phyloP scores from a whole-genome alignment of 2,113 vertebrate genomes.

The Pavo muticus region DNA sequence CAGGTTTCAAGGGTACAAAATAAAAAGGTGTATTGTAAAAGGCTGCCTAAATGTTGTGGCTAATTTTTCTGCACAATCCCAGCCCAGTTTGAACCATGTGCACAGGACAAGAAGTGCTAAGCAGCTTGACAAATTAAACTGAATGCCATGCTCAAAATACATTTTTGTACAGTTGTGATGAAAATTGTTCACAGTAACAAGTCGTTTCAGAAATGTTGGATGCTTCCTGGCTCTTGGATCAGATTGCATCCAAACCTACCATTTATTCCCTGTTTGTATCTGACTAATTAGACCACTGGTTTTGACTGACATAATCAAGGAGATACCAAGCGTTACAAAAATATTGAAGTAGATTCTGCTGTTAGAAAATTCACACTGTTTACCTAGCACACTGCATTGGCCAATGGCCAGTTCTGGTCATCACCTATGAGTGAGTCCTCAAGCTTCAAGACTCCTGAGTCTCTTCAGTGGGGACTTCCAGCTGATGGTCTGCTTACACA shows the following conservation, averaged over 20 bases:
- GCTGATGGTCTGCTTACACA: conserved; percentile 52
- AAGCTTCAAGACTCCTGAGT: background rate
- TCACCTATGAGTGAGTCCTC: background rate
- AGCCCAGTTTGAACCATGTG: background rate
- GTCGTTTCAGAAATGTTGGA: background rate
- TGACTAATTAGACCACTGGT: background rate
- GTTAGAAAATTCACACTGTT: background rate
- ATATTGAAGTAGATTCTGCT: background rate
- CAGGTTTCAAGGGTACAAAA: background rate
- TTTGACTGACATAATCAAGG: background rate
- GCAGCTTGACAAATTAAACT: background rate
- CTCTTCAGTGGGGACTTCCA: conserved; percentile 8
- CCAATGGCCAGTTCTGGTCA: background rate
- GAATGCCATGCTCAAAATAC: background rate
- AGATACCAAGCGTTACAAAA: background rate
- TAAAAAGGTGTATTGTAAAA: background rate
- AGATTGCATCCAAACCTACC: background rate
- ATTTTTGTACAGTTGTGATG: background rate
- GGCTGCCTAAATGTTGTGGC: background rate
- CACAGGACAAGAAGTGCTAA: background rate
- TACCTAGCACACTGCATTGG: background rate
- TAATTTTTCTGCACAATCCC: background rate
- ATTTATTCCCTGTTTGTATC: background rate
- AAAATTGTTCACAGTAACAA: background rate
- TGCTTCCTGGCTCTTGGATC: background rate